Base-by-base conservation (phyloP, 1,140 invertebrate species). In the Drosophila triauraria region DNA sequence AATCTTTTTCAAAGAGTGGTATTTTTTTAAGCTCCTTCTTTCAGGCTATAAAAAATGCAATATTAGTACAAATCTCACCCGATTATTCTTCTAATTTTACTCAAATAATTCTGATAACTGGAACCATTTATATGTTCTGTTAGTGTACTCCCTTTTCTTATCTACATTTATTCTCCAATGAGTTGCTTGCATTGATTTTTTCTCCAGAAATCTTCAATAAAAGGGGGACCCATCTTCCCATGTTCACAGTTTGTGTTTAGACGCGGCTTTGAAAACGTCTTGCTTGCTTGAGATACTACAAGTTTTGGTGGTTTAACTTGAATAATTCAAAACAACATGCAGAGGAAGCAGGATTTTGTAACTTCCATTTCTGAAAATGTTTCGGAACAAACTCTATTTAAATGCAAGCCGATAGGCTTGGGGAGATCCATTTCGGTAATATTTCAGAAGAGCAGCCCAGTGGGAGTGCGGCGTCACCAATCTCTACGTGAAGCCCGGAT, bases 71-170 rank as follows among this genome's bases (percentile, higher is more conserved):
- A 32, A 32, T 32, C 8, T 32, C 0, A 8, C 8, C 8, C 7
- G 7, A 8, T 8, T 2, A 32, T 10, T 35, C 2, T 35, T 10
- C 9, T 10, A 35, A 3, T 35, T 35, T 35, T 35, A 10, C 32
- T 35, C 2, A 10, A 35, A 10, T 35, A 35, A 3, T 35, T 35
- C 32, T 3, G 32, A 9, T 10, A 35, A 3, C 9, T 35, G 10
- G 9, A 10, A 35, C 10, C 10, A 35, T 12, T 35, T 15, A 2
- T 17, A 1, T 15, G 6, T 54, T 54, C 20, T 54, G 1, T 4
- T 40, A 23, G 35, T 54, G 53, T 40, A 54, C 15, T 38, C 32
- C 32, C 51, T 54, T 38, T 54, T 54, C 51, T 50, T 50, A 53
- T 53, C 30, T 35, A 12, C 30, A 53, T 35, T 53, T 20, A 30